phyloP scores from a whole-genome alignment of 2,113 vertebrate genomes.

The Neogobius melanostomus region DNA sequence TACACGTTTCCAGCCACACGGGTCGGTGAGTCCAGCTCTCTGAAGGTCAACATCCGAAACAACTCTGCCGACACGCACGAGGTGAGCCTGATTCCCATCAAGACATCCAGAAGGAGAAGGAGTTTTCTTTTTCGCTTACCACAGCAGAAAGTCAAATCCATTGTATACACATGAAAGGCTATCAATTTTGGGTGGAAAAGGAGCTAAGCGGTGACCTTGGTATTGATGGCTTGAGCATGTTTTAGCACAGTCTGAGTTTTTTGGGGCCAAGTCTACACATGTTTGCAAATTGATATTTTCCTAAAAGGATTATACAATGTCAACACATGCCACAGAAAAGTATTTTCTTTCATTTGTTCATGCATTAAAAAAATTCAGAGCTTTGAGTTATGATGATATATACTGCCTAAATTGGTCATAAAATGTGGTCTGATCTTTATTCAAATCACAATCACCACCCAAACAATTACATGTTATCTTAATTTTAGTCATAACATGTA shows the following conservation, averaged over 20 bases:
- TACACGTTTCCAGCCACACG: slow-evolving; percentile 84
- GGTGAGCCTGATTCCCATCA: slow-evolving; percentile 70
- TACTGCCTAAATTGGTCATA: too few species aligned
- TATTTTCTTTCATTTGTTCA: background rate
- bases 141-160: slow-evolving; percentile 22
- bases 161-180: slow-evolving; percentile 8
- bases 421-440: too few species aligned
- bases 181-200: background rate
- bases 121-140: slow-evolving; percentile 7
- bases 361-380: too few species aligned
- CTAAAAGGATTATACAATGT: slow-evolving; percentile 8
- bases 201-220: slow-evolving; percentile 1
- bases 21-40: slow-evolving; percentile 78
- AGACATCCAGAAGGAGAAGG: background rate
- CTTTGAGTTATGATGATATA: too few species aligned
- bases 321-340: background rate
- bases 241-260: background rate
- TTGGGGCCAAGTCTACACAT: slow-evolving; percentile 3
- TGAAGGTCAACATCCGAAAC: slow-evolving; percentile 92
- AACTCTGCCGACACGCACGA: slow-evolving; percentile 79
- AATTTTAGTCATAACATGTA: too few species aligned
- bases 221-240: slow-evolving; percentile 5
- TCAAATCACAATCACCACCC: too few species aligned
- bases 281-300: slow-evolving; percentile 1
- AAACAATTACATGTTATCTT: too few species aligned